Evolutionary conservation across 2,888 invertebrate species (phyloP).

Genomic region (Pachymerium ferrugineum): DNA sequence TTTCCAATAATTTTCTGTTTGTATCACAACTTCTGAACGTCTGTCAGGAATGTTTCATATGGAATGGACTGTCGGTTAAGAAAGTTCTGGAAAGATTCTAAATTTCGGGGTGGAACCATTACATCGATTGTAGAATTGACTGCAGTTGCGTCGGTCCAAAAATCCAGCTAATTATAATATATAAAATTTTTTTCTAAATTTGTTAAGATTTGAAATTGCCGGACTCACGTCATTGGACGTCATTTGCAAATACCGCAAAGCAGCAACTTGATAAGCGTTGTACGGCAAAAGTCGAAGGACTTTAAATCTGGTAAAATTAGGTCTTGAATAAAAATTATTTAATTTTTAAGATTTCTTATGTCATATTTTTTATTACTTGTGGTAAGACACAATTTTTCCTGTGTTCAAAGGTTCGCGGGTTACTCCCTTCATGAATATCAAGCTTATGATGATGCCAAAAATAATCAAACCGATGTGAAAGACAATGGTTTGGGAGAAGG

Average conservation of each 20-base stretch:
- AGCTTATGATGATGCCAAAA: not conserved
- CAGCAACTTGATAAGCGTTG: not conserved
- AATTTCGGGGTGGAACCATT: slow-evolving; percentile 30
- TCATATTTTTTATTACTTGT: not conserved
- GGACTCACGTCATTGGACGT: not conserved
- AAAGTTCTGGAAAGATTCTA: not conserved
- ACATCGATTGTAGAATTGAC: slow-evolving; percentile 28
- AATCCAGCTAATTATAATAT: slow-evolving; percentile 33
- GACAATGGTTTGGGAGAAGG: not conserved
- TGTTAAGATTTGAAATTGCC: too few relatives aligned
- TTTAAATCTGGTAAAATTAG: not conserved
- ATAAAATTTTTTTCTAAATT: too few relatives aligned
- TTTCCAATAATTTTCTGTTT: not conserved
- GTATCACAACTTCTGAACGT: not conserved
- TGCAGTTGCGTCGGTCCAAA: slow-evolving; percentile 31
- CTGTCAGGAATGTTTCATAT: not conserved
- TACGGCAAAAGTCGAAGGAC: not conserved
- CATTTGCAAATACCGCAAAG: not conserved
- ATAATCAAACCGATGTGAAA: not conserved
- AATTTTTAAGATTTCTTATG: too few relatives aligned
- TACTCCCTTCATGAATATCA: not conserved
- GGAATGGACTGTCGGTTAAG: not conserved
- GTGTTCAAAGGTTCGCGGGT: not conserved
- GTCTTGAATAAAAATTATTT: not conserved
- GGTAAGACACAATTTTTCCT: not conserved